Conservation (phyloP, 2,888 invertebrate species). For the Acrobasis repandana region DNA sequence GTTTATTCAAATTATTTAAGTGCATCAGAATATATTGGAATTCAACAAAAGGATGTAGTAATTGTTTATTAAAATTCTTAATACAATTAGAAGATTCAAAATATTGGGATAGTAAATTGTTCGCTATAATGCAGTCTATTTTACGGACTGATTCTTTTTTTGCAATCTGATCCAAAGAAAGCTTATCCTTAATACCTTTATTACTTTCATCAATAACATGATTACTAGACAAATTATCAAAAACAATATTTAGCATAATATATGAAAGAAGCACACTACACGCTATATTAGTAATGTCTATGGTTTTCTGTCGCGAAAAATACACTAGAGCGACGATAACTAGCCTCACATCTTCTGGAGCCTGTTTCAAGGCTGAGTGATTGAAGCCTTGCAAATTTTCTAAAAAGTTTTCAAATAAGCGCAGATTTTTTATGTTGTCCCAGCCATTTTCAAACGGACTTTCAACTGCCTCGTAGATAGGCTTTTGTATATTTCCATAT, state of each 20-base stretch:
- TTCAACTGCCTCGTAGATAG: constrained; percentile 33
- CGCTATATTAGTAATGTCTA: constrained; percentile 32
- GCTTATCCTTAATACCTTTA: not conserved
- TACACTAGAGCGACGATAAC: constrained; percentile 45
- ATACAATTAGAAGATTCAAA: constrained; percentile 27
- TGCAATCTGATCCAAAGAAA: constrained; percentile 10
- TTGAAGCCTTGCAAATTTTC: constrained; percentile 29
- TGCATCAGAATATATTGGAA: constrained; percentile 46
- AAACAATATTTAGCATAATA: constrained; percentile 37
- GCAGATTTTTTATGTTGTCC: constrained; percentile 32
- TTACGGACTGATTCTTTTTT: constrained; percentile 26
- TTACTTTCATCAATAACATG: not conserved
- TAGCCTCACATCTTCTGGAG: constrained; percentile 40
- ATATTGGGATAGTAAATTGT: constrained; percentile 30
- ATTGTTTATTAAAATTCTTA: constrained; percentile 32
- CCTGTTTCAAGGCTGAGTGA: constrained; percentile 29
- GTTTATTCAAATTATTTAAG: constrained; percentile 46
- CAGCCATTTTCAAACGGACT: constrained; percentile 53
- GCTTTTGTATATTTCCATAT: constrained; percentile 32
- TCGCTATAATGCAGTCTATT: constrained; percentile 33
- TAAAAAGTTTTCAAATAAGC: constrained; percentile 41
- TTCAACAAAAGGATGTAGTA: constrained; percentile 38
- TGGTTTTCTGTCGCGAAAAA: constrained; percentile 38
- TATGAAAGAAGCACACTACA: constrained; percentile 44
- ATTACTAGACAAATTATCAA: constrained; percentile 22